Conservation (phyloP, 1,140 invertebrate species). For the Neoseiulus cucumeris region DNA sequence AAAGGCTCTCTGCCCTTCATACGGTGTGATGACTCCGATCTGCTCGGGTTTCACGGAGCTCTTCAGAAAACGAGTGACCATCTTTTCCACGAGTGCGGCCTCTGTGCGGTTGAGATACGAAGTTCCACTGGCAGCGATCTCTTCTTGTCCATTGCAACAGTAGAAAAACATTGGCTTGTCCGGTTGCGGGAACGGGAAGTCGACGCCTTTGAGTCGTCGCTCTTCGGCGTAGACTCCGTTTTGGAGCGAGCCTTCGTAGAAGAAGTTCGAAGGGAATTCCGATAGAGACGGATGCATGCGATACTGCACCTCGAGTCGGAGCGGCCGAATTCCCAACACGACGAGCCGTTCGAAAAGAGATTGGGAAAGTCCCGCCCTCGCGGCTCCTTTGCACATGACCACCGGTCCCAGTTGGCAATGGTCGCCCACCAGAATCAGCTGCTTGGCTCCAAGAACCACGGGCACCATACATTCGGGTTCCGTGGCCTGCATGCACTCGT, state of each 20-base stretch:
- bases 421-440: conserved; percentile 86
- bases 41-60: conserved; percentile 91
- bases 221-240: conserved; percentile 96
- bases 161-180: conserved; percentile 99
- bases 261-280: conserved; percentile 95
- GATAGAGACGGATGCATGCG: conserved; percentile 95
- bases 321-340: conserved; percentile 80
- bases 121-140: conserved; percentile 93
- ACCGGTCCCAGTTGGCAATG: conserved; percentile 97
- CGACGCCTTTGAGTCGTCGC: conserved; percentile 63
- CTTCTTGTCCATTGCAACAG: conserved; percentile 91
- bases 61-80: conserved; percentile 76
- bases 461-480: conserved; percentile 98
- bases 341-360: conserved; percentile 93
- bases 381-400: conserved; percentile 98
- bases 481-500: conserved; percentile 88
- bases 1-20: conserved; percentile 95
- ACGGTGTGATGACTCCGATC: conserved; percentile 98
- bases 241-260: conserved; percentile 95
- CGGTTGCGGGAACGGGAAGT: conserved; percentile 90
- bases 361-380: conserved; percentile 83
- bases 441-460: conserved; percentile 86
- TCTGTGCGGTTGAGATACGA: conserved; percentile 96
- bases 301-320: conserved; percentile 92
- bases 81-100: conserved; percentile 93